Evolutionary conservation across 2,113 vertebrate genomes (phyloP), one percentile per base, ranked within the genome.

Genomic region (Chamaea fasciata): DNA sequence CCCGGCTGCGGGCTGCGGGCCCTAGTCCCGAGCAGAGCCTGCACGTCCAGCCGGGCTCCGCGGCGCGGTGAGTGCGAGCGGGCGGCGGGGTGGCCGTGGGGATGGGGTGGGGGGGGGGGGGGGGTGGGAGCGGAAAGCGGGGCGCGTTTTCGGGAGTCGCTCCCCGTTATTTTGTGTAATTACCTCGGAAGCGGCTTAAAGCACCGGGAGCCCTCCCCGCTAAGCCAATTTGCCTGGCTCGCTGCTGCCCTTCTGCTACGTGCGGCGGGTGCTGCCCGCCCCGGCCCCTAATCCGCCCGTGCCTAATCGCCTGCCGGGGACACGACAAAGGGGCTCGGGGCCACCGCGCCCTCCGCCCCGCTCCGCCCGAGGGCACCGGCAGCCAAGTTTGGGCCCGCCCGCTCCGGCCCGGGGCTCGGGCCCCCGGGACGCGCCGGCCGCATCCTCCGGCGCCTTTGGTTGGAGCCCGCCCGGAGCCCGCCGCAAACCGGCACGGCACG

Each of bases 151-250:
- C 20, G 67, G 79, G 80, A 53, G 96, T 90, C 87, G 89, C 92
- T 95, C 95, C 92, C 89, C 97, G 97, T 97, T 95, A 88, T 92
- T 89, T 41, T 41, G 95, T 97, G 98, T 98, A 98, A 98, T 98
- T 98, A 97, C 97, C 97, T 92, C 94, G 90, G 97, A 98, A 98
- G 98, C 97, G 69, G 95, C 93, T 98, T 96, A 41, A 92, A 52
- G 79, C 76, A 93, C 97, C 67, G 95, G 84, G 97, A 98, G 97
- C 97, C 94, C 74, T 97, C 95, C 92, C 52, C 39, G 95, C 46
- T 98, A 98, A 98, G 97, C 98, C 96, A 96, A 96, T 98, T 97
- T 96, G 89, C 87, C 95, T 50, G 95, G 95, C 96, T 97, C 94
- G 83, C 77, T 69, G 97, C 95, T 88, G 91, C 78, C 98, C 97